Percentiles rank a stretch among this genome's conserved stretches.
These are phyloP conservation scores for Cataglyphis rosenhaueri DNA, from an alignment of 2,888 invertebrate genomes.

Conservation along the genomic window DNA sequence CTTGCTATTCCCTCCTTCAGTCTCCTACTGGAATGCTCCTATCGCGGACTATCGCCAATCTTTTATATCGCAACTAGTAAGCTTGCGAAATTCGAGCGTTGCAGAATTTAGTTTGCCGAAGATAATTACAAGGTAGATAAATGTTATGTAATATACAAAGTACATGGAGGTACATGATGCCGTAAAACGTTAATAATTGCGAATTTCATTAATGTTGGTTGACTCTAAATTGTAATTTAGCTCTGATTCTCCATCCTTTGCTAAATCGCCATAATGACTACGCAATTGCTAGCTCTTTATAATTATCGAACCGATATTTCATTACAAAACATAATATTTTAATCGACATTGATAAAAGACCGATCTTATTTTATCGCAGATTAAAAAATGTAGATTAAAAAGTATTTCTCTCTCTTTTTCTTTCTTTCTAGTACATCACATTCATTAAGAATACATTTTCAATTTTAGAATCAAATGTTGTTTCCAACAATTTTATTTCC, in stretches of 20 bases:
- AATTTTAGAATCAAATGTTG: background rate
- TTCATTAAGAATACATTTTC: background rate
- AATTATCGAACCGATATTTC: background rate
- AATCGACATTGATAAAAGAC: background rate
- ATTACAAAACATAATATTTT: background rate
- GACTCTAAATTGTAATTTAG: background rate
- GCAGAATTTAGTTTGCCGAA: constrained; percentile 2
- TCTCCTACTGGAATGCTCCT: background rate
- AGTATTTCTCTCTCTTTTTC: background rate
- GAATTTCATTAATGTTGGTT: background rate
- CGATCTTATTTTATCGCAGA: background rate
- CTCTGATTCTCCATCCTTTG: background rate
- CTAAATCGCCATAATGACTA: background rate
- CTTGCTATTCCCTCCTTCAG: background rate
- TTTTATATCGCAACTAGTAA: background rate
- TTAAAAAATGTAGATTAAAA: background rate
- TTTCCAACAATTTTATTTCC: background rate
- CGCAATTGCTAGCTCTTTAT: background rate
- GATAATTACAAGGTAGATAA: constrained; percentile 15
- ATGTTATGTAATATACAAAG: background rate
- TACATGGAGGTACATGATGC: background rate
- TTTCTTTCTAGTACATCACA: background rate
- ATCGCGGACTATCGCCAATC: background rate
- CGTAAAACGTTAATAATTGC: background rate
- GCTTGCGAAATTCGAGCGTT: background rate